Evolutionary conservation across 2,888 invertebrate genomes (phyloP).

Genomic region (Melikaiella ostensackeni): DNA sequence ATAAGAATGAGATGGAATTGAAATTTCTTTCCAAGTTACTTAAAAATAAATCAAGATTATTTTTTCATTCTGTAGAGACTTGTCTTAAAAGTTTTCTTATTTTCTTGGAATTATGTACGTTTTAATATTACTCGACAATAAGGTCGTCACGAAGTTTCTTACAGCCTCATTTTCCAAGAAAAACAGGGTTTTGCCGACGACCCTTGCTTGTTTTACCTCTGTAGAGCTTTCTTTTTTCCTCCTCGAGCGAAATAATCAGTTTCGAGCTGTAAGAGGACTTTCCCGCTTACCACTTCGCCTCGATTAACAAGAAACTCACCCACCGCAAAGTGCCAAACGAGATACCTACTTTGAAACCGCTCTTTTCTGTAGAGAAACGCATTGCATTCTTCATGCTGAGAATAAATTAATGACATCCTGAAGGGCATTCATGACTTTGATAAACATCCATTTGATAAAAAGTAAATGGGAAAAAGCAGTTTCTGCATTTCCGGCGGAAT

Average conservation of each 20-base stretch:
- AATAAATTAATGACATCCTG: conserved; percentile 18
- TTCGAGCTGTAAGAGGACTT: conserved; percentile 36
- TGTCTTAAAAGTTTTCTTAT: conserved; percentile 28
- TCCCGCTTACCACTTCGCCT: conserved; percentile 36
- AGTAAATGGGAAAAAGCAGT: neutral
- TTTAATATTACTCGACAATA: conserved; percentile 36
- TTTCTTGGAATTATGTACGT: conserved; percentile 28
- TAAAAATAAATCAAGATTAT: conserved; percentile 7
- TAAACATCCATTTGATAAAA: conserved; percentile 17
- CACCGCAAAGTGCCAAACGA: conserved; percentile 34
- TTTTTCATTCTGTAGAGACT: conserved; percentile 3
- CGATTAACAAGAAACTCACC: conserved; percentile 34
- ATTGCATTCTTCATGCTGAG: conserved; percentile 3
- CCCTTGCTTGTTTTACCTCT: conserved; percentile 22
- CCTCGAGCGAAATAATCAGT: conserved; percentile 36
- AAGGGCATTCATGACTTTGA: conserved; percentile 26
- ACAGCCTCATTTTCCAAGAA: conserved; percentile 29
- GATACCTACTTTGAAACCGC: conserved; percentile 22
- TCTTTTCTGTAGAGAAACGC: conserved; percentile 16
- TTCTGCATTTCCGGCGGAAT: too few species aligned
- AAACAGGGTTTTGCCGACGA: conserved; percentile 4
- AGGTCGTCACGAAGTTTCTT: conserved; percentile 35
- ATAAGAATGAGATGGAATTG: neutral
- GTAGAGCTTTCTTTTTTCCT: conserved; percentile 18
- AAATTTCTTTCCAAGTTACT: neutral